These are phyloP conservation scores for Drosophila ananassae DNA, from an alignment of 1,140 invertebrate species.

Conservation along the genomic window DNA sequence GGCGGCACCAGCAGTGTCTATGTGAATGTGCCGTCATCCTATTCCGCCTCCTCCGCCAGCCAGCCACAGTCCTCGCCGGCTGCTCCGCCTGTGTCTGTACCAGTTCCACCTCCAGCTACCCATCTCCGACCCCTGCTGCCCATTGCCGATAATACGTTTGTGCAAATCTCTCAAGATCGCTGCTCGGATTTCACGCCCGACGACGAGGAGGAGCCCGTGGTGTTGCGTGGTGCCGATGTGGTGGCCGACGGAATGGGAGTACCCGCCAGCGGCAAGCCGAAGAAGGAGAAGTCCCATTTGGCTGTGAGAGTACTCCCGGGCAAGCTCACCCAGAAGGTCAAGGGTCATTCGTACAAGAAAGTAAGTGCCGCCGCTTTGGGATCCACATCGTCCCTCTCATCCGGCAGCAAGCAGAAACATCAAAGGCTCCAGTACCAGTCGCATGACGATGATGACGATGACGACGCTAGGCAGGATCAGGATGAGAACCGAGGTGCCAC, in stretches of 20 bases:
- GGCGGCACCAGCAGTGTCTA: conserved; percentile 64
- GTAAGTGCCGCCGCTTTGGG: conserved; percentile 57
- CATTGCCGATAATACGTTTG: conserved; percentile 83
- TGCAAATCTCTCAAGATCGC: conserved; percentile 82
- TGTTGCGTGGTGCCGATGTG: conserved; percentile 70
- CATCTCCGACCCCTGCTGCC: conserved; percentile 66
- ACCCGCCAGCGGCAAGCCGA: conserved; percentile 53
- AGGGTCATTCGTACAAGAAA: conserved; percentile 78
- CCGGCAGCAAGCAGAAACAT: conserved; percentile 78
- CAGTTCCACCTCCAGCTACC: conserved; percentile 17
- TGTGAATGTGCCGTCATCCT: conserved; percentile 67
- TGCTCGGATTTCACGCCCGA: conserved; percentile 81
- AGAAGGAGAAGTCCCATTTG: conserved; percentile 82
- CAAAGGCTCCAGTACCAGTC: conserved; percentile 76
- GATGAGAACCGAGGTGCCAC: conserved; percentile 56
- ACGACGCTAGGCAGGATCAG: conserved; percentile 30
- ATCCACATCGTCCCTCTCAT: conserved; percentile 68
- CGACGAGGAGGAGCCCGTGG: conserved; percentile 83
- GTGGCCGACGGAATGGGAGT: conserved; percentile 40
- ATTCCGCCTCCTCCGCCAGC: conserved; percentile 9
- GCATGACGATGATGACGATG: conserved; percentile 75
- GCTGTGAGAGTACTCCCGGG: conserved; percentile 77
- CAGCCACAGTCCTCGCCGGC: conserved; percentile 14
- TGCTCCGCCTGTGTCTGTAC: conserved; percentile 14
- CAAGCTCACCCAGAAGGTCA: conserved; percentile 80